A percentile compares a stretch with the other conserved stretches of the same genome.
These are phyloP conservation scores for Spermophilus dauricus DNA, from an alignment of 2,113 vertebrate species.

Conservation along the genomic window DNA sequence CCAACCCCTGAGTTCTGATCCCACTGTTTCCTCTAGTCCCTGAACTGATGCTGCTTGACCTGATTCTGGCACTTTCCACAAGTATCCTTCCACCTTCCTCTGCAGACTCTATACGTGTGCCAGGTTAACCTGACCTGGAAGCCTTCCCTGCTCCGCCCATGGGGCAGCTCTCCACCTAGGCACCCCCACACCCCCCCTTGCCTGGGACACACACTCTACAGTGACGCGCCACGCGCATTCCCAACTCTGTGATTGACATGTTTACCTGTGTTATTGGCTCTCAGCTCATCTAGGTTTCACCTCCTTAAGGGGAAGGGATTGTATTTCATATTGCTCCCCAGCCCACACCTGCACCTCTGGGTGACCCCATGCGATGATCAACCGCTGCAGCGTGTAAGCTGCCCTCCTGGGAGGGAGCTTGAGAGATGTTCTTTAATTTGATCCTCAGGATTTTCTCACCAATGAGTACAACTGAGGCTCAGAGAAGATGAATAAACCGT, in stretches of 20 bases:
- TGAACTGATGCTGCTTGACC: background rate
- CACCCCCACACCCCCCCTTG: background rate
- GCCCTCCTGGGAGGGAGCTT: background rate
- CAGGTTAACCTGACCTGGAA: background rate
- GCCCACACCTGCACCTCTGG: background rate
- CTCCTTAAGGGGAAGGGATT: background rate
- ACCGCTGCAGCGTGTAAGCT: background rate
- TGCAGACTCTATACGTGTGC: background rate
- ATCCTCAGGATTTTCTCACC: constrained; percentile 5
- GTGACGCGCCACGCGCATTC: too few species aligned
- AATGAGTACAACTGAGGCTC: background rate
- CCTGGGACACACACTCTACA: too few species aligned
- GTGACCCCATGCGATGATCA: background rate
- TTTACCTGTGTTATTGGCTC: background rate
- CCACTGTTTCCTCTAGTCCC: background rate
- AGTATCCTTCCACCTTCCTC: background rate
- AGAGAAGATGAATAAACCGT: background rate
- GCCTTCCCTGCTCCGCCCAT: background rate
- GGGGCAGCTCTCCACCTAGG: background rate
- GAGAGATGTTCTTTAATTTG: background rate
- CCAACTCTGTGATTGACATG: background rate
- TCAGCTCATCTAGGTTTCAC: background rate
- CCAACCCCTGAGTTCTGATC: background rate
- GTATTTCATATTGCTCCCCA: background rate
- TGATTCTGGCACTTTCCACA: background rate